Evolutionary conservation across 2,888 invertebrate species (phyloP).

Genomic region (Tachina fera): DNA sequence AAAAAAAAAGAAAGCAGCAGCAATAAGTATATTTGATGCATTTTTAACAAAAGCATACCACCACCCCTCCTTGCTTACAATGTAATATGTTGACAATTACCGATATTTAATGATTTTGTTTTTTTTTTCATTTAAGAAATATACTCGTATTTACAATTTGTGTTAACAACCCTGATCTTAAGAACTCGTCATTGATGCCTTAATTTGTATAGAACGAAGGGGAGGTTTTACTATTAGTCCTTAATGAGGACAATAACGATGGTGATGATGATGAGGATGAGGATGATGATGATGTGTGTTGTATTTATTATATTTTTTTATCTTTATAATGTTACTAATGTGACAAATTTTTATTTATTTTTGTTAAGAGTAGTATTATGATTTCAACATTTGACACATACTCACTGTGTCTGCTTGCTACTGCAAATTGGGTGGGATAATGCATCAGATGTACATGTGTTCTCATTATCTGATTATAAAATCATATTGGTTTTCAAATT

Average conservation of each 20-base stretch:
- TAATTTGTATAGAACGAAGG: slow-evolving; percentile 43
- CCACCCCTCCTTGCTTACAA: slow-evolving; percentile 57
- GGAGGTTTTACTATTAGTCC: slow-evolving; percentile 32
- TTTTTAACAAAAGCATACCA: slow-evolving; percentile 18
- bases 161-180: slow-evolving; percentile 53
- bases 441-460: slow-evolving; percentile 56
- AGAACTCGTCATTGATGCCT: slow-evolving; percentile 48
- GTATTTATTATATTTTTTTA: slow-evolving; percentile 1
- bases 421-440: slow-evolving; percentile 29
- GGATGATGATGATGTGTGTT: slow-evolving; percentile 10
- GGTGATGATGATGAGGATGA: slow-evolving; percentile 7
- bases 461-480: slow-evolving; percentile 60
- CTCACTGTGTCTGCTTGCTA: slow-evolving; percentile 18
- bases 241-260: slow-evolving; percentile 13
- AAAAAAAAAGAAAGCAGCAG: slow-evolving; percentile 68
- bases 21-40: slow-evolving; percentile 24
- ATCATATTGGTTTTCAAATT: slow-evolving; percentile 43
- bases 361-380: neutral
- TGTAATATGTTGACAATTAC: slow-evolving; percentile 70
- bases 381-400: slow-evolving; percentile 60
- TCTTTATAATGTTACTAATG: slow-evolving; percentile 59
- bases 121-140: slow-evolving; percentile 18
- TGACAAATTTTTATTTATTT: slow-evolving; percentile 67
- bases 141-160: slow-evolving; percentile 23
- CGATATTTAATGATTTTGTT: slow-evolving; percentile 61